Evolutionary conservation across 1,140 invertebrate genomes (phyloP), one percentile per base, ranked within the genome.

Genomic region (Nephila pilipes): DNA sequence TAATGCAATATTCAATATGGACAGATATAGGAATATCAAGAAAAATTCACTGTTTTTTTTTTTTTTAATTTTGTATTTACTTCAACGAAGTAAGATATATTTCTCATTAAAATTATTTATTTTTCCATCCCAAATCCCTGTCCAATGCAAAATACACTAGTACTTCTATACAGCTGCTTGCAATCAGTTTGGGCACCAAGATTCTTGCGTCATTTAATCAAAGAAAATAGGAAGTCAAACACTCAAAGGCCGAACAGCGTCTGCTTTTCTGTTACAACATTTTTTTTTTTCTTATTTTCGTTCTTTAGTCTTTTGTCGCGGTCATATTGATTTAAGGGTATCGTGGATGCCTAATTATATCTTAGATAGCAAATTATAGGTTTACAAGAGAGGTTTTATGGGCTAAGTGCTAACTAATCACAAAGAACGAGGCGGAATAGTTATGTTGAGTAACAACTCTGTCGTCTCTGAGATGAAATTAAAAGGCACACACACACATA

Each of bases 321-420:
- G n/a, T 14, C 3, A 65, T 65, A 65, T 65, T 65, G 63, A 65
- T 65, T 65, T 65, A 25, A n/a, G 63, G 63, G 25, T n/a, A 65
- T 65, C 12, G 63, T 14, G 22, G 63, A 46, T 25, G 25, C 63
- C 25, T 65, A 65, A 65, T 65, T 65, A 65, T 65, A 65, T 65
- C 63, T 65, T 65, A 65, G 22, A 65, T 25, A n/a, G 25, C 63
- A 65, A 65, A 65, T 65, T 65, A 65, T 65, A n/a, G 63, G 22
- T 65, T 8, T 65, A 65, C 63, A 65, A 65, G 63, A n/a, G 63
- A 65, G 63, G 63, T 65, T 65, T 22, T 12, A 29, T 12, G 46
- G 0, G 10, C 10, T 22, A 25, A 29, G 25, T 65, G 63, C 25
- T 29, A 65, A 29, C n/a, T 25, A 65, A 65, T 22, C n/a, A 65